These are phyloP conservation scores for Tangara arthus DNA, from an alignment of 2,797 vertebrate genomes.

Conservation along the genomic window DNA sequence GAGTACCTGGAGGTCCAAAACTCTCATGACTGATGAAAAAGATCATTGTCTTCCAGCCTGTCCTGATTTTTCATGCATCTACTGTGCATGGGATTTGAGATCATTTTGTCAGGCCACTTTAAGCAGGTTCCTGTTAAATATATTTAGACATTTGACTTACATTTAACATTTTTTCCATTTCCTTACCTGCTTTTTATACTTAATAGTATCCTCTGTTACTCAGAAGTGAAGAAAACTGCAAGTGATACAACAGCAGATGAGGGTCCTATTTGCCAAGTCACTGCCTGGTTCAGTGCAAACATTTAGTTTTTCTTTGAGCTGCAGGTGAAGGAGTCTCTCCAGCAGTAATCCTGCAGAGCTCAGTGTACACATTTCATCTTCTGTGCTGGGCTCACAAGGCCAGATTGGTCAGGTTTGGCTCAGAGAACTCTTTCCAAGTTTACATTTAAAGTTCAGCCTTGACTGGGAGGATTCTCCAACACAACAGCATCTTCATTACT, in stretches of 20 bases:
- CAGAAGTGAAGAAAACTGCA: neutral
- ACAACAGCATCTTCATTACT: slow-evolving; percentile 43
- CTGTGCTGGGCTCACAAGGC: neutral
- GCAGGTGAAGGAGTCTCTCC: slow-evolving; percentile 12
- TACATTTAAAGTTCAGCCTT: slow-evolving; percentile 25
- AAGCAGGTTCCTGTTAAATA: neutral
- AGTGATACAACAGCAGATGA: neutral
- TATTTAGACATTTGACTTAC: neutral
- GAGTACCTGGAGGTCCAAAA: neutral
- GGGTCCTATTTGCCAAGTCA: neutral
- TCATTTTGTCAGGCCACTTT: neutral
- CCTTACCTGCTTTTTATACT: neutral
- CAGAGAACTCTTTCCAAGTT: neutral
- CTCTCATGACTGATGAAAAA: neutral
- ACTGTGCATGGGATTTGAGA: accelerated
- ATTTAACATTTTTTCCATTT: neutral
- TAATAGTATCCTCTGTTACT: neutral
- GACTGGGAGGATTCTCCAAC: slow-evolving; percentile 19
- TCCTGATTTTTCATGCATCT: neutral
- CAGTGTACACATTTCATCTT: slow-evolving; percentile 24
- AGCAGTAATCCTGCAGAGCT: slow-evolving; percentile 31
- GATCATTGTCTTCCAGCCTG: accelerated
- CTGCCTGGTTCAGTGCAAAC: neutral
- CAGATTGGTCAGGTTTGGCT: slow-evolving; percentile 8
- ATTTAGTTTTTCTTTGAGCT: neutral